Evolutionary conservation across 2,113 vertebrate genomes (phyloP).

Genomic region (Scomber scombrus): DNA sequence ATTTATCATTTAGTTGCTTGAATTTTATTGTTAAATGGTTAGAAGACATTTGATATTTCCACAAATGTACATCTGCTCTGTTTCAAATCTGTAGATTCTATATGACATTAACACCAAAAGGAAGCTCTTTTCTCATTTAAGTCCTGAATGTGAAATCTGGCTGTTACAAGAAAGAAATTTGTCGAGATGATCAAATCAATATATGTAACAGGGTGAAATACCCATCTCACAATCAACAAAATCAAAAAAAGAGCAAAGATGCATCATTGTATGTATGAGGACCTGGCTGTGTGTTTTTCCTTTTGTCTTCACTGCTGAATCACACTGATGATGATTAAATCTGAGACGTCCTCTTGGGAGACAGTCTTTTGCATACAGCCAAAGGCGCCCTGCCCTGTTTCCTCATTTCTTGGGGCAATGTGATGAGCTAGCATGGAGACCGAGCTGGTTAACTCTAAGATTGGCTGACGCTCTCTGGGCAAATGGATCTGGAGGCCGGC

Average conservation of each 20-base stretch:
- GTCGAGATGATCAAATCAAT: neutral
- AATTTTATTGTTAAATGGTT: neutral
- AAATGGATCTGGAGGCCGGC: slow-evolving; percentile 18
- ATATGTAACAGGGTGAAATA: slow-evolving; percentile 7
- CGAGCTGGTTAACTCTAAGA: neutral
- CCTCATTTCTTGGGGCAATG: neutral
- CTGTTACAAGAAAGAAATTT: neutral
- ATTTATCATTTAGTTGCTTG: neutral
- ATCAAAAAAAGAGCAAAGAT: neutral
- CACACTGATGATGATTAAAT: slow-evolving; percentile 22
- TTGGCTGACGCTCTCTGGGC: slow-evolving; percentile 35
- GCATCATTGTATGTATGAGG: neutral
- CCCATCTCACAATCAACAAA: neutral
- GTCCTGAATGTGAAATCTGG: neutral
- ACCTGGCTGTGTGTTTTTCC: neutral
- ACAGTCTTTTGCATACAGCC: slow-evolving; percentile 27
- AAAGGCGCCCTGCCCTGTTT: neutral
- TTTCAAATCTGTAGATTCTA: neutral
- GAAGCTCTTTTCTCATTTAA: too few relatives aligned
- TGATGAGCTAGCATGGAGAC: neutral
- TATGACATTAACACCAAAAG: neutral
- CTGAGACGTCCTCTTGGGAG: slow-evolving; percentile 35
- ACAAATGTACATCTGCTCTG: neutral
- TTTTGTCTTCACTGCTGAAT: slow-evolving; percentile 1
- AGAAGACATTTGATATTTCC: neutral